These are phyloP conservation scores for Schizothorax lantsangensis DNA, from an alignment of 2,797 vertebrate genomes.

Conservation along the genomic window DNA sequence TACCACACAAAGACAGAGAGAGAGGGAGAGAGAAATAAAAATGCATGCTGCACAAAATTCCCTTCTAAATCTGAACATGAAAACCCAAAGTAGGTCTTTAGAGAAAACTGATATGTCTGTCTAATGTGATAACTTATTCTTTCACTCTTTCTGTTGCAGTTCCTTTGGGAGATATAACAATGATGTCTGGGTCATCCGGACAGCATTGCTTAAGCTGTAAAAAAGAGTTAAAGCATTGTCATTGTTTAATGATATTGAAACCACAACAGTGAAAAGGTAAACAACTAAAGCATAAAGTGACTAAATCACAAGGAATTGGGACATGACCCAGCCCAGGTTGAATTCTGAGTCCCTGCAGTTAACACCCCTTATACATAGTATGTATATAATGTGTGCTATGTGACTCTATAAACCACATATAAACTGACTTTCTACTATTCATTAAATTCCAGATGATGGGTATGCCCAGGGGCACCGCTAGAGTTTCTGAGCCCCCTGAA, in stretches of 20 bases:
- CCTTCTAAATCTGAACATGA: slow-evolving; percentile 31
- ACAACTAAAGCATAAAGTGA: slow-evolving; percentile 23
- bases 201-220: slow-evolving; percentile 5
- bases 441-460: not conserved
- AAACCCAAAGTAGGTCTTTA: slow-evolving; percentile 24
- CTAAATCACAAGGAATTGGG: not conserved
- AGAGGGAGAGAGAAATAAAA: not conserved
- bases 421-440: not conserved
- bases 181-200: slow-evolving; percentile 48
- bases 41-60: slow-evolving; percentile 31
- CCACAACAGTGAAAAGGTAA: not conserved
- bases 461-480: no score
- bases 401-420: not conserved
- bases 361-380: not conserved
- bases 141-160: not conserved
- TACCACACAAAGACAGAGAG: slow-evolving; percentile 9
- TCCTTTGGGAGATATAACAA: slow-evolving; percentile 47
- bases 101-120: slow-evolving; percentile 40
- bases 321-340: not conserved
- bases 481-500: no score
- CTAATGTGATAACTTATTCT: slow-evolving; percentile 9
- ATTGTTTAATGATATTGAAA: slow-evolving; percentile 17
- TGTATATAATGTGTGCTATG: not conserved
- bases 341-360: not conserved
- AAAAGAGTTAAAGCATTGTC: not conserved